phyloP scores from a whole-genome alignment of 2,888 invertebrate genomes.

The Heterodera filipjevi region DNA sequence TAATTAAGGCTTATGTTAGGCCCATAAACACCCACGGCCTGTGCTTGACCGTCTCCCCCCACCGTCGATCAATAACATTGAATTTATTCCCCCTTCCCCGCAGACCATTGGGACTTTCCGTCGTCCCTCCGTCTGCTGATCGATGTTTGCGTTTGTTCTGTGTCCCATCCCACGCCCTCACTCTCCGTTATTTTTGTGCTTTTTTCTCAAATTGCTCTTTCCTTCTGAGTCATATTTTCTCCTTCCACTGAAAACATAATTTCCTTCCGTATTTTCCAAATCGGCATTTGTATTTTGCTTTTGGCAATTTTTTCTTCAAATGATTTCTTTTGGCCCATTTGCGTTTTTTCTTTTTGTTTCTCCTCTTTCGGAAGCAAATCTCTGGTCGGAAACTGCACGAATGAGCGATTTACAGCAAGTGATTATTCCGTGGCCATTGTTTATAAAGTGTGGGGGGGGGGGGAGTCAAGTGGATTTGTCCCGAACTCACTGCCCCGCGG shows the following conservation, averaged over 20 bases:
- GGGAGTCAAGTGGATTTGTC: too few relatives aligned
- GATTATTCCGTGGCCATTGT: too few relatives aligned
- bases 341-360: neutral
- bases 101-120: constrained; percentile 9
- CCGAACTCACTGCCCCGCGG: too few relatives aligned
- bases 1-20: too few relatives aligned
- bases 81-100: neutral
- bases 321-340: neutral
- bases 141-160: constrained; percentile 7
- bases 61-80: neutral
- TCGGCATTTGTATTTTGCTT: neutral
- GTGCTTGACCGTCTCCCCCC: too few relatives aligned
- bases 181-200: constrained; percentile 5
- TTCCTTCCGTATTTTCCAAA: neutral
- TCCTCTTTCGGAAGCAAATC: constrained; percentile 39
- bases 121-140: neutral
- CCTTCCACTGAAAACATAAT: neutral
- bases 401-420: constrained; percentile 63
- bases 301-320: neutral
- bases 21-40: too few relatives aligned
- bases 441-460: too few relatives aligned
- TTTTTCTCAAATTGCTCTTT: neutral
- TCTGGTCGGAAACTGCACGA: constrained; percentile 62
- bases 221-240: neutral
- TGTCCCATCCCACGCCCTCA: neutral